Conservation (phyloP, 2,797 vertebrate genomes). For the Muscicapa striata region DNA sequence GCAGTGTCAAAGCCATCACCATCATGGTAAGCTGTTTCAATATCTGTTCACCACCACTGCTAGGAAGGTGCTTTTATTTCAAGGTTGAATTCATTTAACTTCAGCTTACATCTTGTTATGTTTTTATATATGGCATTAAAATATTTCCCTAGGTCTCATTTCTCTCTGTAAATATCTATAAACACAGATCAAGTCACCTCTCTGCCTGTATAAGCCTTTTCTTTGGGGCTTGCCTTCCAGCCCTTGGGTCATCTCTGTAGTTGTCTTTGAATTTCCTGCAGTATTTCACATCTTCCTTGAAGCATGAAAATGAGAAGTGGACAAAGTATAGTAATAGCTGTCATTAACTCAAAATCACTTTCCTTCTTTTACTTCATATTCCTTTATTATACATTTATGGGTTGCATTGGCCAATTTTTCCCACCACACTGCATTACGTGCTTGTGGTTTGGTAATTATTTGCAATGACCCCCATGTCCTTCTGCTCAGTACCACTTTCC, state of each 20-base stretch:
- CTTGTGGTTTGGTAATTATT: conserved; percentile 46
- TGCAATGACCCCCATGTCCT: conserved; percentile 36
- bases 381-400: conserved; percentile 15
- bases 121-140: conserved; percentile 13
- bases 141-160: neutral
- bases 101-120: neutral
- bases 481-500: conserved; percentile 3
- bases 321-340: conserved; percentile 30
- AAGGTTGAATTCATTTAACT: conserved; percentile 27
- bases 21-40: neutral
- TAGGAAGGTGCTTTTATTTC: conserved; percentile 1
- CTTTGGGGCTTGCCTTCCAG: neutral
- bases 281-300: conserved; percentile 58
- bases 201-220: neutral
- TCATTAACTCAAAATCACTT: conserved; percentile 62
- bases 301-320: conserved; percentile 63
- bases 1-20: neutral
- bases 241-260: neutral
- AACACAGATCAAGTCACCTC: neutral
- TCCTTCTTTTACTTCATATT: conserved; percentile 29
- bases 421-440: neutral
- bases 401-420: conserved; percentile 31
- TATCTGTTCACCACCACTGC: neutral
- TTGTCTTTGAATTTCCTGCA: conserved; percentile 36
- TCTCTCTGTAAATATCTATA: conserved; percentile 12